Evolutionary conservation across 2,113 vertebrate species (phyloP).

Genomic region (Ceyx margarethae): DNA sequence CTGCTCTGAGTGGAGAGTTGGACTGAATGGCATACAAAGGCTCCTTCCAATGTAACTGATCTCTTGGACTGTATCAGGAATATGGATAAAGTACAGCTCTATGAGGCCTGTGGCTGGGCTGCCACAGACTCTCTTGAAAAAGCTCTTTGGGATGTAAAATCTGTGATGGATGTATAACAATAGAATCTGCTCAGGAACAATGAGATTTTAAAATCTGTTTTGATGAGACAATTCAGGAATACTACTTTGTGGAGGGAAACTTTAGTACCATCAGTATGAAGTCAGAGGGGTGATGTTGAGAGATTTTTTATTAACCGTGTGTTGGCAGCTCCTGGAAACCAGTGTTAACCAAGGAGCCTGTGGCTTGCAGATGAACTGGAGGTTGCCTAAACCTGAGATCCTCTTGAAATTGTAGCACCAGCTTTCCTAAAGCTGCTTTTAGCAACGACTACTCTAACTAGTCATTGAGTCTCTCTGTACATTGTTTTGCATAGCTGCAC

Average conservation of each 20-base stretch:
- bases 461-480: not conserved
- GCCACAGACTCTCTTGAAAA: not conserved
- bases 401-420: not conserved
- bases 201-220: not conserved
- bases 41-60: not conserved
- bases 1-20: not conserved
- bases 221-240: not conserved
- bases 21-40: not conserved
- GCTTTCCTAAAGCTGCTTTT: not conserved
- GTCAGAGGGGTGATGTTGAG: not conserved
- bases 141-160: not conserved
- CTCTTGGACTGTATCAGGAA: not conserved
- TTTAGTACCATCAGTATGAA: not conserved
- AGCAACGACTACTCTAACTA: not conserved
- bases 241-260: not conserved
- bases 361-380: rapidly evolving
- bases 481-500: not conserved
- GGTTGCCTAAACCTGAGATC: not conserved
- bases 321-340: not conserved
- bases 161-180: not conserved
- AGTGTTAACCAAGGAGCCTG: not conserved
- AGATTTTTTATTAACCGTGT: not conserved
- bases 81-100: not conserved
- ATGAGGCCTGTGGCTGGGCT: not conserved
- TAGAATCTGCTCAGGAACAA: not conserved